These are phyloP conservation scores for Porites lobata DNA, from an alignment of 92 coral and sea anemone genomes.

Conservation along the genomic window DNA sequence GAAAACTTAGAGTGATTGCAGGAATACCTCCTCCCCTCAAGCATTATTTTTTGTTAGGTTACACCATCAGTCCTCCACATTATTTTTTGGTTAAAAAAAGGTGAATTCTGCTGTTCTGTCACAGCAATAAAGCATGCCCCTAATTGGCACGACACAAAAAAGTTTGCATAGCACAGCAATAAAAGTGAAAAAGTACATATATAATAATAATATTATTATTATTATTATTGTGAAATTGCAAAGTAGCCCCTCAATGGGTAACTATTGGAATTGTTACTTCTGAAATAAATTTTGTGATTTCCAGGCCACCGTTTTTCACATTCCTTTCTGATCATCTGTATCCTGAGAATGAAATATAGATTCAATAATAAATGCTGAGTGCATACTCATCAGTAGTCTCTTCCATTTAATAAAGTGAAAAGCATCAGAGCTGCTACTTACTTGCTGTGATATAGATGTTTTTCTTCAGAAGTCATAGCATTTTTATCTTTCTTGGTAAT, in stretches of 20 bases:
- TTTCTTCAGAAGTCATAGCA: constrained; percentile 26
- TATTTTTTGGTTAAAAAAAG: too few species aligned
- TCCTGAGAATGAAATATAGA: constrained; percentile 14
- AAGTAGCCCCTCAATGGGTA: background rate
- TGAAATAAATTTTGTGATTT: constrained; percentile 46
- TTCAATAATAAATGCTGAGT: background rate
- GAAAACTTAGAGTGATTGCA: too few species aligned
- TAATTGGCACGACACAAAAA: too few species aligned
- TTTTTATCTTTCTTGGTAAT: constrained; percentile 40
- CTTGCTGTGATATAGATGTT: constrained; percentile 40
- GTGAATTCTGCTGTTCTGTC: too few species aligned
- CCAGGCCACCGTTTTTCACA: constrained; percentile 58
- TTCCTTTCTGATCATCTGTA: constrained; percentile 39
- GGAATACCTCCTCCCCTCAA: too few species aligned
- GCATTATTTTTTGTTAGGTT: too few species aligned
- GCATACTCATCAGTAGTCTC: constrained; percentile 6
- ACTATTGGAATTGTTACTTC: constrained; percentile 37
- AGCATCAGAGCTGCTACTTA: constrained; percentile 8
- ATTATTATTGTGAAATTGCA: too few species aligned
- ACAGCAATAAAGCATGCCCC: too few species aligned
- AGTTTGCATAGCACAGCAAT: too few species aligned
- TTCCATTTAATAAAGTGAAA: background rate
- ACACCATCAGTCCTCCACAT: too few species aligned
- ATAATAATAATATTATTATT: too few species aligned
- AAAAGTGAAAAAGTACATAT: too few species aligned